phyloP scores from a whole-genome alignment of 2,888 invertebrate genomes.

The Didymodactylos carnosus region DNA sequence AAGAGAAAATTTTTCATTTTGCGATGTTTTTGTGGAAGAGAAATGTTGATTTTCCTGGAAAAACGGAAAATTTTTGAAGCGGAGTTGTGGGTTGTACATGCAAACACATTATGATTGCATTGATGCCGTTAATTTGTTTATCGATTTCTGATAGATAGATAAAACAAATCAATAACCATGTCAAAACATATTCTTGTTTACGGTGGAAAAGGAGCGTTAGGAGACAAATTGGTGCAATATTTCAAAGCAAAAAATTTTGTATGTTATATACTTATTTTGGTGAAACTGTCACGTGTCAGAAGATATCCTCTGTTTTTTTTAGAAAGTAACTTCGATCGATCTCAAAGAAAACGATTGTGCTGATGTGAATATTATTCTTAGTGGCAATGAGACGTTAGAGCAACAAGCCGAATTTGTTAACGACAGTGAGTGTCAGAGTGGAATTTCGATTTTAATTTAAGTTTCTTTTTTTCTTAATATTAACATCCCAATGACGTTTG shows the following conservation, averaged over 20 bases:
- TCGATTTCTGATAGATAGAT: background rate
- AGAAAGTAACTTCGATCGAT: constrained; percentile 11
- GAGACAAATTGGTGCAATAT: constrained; percentile 1
- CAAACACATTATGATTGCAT: no score
- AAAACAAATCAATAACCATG: background rate
- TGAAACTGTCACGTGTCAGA: background rate
- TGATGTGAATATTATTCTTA: background rate
- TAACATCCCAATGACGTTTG: no score
- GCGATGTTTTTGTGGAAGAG: no score
- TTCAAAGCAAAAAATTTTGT: constrained; percentile 10
- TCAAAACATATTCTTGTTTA: constrained; percentile 8
- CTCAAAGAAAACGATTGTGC: constrained; percentile 9
- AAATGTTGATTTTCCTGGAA: no score
- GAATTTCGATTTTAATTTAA: background rate
- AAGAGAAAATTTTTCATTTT: no score
- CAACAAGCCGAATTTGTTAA: constrained; percentile 2
- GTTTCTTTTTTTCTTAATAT: no score
- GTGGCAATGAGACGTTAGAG: background rate
- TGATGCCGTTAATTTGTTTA: no score
- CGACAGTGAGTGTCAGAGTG: background rate
- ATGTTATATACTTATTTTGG: background rate
- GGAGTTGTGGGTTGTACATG: no score
- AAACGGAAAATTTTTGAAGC: no score
- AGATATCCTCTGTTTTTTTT: background rate
- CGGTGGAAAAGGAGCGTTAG: constrained; percentile 9